Evolutionary conservation across 1,140 invertebrate genomes (phyloP).

Genomic region (Drosophila sturtevanti): DNA sequence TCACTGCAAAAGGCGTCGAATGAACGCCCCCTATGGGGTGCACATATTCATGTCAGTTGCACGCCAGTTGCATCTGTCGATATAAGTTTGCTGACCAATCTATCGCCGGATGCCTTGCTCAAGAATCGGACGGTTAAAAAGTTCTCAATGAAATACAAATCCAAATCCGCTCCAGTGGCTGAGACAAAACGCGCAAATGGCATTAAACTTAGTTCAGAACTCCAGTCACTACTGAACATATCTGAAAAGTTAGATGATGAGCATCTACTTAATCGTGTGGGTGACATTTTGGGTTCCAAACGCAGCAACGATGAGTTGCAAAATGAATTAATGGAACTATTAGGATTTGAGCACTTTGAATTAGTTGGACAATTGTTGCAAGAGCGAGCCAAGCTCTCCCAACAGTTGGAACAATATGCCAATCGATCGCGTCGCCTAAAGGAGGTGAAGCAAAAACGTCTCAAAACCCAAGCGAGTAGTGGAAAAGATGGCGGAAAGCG

Average conservation of each 20-base stretch:
- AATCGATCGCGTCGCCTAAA: slow-evolving; percentile 69
- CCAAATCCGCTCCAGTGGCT: slow-evolving; percentile 77
- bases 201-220: slow-evolving; percentile 79
- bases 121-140: slow-evolving; percentile 58
- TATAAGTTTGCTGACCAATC: slow-evolving; percentile 55
- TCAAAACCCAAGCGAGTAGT: slow-evolving; percentile 15
- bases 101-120: slow-evolving; percentile 52
- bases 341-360: slow-evolving; percentile 93
- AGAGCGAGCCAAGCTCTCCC: slow-evolving; percentile 86
- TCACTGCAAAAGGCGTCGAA: slow-evolving; percentile 19
- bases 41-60: slow-evolving; percentile 50
- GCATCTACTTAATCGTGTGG: slow-evolving; percentile 86
- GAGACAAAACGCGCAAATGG: slow-evolving; percentile 46
- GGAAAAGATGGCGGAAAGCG: slow-evolving; percentile 41
- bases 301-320: slow-evolving; percentile 90
- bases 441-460: slow-evolving; percentile 51
- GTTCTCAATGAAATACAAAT: slow-evolving; percentile 75
- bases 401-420: slow-evolving; percentile 82
- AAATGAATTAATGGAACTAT: slow-evolving; percentile 93
- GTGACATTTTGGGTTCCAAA: slow-evolving; percentile 86
- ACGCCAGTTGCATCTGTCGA: slow-evolving; percentile 35
- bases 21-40: slow-evolving; percentile 57
- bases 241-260: slow-evolving; percentile 84
- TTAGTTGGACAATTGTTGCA: slow-evolving; percentile 91
- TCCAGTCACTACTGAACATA: slow-evolving; percentile 66